phyloP scores from a whole-genome alignment of 2,888 invertebrate genomes.

The Dryococelus australis region DNA sequence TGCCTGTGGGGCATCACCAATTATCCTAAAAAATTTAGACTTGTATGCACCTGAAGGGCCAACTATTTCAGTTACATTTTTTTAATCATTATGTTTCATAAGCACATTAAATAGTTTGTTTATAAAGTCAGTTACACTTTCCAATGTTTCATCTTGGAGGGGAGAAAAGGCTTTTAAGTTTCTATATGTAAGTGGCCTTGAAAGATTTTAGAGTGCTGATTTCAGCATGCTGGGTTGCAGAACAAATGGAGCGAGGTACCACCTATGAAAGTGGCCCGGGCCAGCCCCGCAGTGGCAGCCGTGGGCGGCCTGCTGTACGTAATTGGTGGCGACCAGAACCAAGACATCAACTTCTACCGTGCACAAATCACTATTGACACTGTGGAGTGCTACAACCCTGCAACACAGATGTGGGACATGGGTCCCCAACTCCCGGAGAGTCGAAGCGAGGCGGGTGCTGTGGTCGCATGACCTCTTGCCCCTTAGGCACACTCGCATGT shows the following conservation, averaged over 20 bases:
- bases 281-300: conserved; percentile 85
- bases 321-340: conserved; percentile 85
- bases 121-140: too few relatives aligned
- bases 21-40: too few relatives aligned
- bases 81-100: too few relatives aligned
- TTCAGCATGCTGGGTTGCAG: conserved; percentile 56
- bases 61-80: too few relatives aligned
- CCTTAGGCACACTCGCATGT: not conserved
- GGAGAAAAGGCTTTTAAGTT: too few relatives aligned
- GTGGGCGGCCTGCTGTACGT: conserved; percentile 83
- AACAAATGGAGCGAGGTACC: conserved; percentile 82
- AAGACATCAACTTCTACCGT: conserved; percentile 82
- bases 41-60: too few relatives aligned
- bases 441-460: conserved; percentile 87
- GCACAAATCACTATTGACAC: conserved; percentile 84
- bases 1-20: too few relatives aligned
- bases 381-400: conserved; percentile 86
- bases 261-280: conserved; percentile 75
- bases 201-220: not conserved
- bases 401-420: conserved; percentile 77
- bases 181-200: not conserved
- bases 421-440: conserved; percentile 83
- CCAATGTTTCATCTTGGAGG: too few relatives aligned
- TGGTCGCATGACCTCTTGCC: conserved; percentile 67
- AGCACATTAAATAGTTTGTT: too few relatives aligned